Conservation (phyloP, 1,140 invertebrate species). For the Lordiphosa mommai region DNA sequence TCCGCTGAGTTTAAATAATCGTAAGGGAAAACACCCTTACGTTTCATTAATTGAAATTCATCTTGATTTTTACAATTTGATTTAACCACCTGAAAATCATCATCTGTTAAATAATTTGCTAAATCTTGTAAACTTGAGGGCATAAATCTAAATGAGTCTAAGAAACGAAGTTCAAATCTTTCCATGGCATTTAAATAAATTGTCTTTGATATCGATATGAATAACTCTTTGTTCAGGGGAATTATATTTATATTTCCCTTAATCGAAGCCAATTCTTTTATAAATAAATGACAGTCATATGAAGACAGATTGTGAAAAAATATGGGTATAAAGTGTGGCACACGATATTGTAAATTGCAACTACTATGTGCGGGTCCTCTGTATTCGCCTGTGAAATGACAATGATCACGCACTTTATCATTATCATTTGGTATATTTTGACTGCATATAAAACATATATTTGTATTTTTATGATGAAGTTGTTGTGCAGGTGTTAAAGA, state of each 20-base stretch:
- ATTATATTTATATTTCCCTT: no score
- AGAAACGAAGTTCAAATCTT: conserved; percentile 49
- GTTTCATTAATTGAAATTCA: conserved; percentile 50
- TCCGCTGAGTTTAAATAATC: conserved; percentile 57
- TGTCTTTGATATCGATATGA: conserved; percentile 42
- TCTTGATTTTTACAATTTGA: conserved; percentile 39
- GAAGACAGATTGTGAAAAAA: conserved; percentile 73
- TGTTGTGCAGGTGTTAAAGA: no score
- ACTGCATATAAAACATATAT: no score
- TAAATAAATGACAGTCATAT: no score
- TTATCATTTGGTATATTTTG: conserved; percentile 41
- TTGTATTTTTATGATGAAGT: no score
- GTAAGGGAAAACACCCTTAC: conserved; percentile 72
- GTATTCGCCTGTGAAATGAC: conserved; percentile 12
- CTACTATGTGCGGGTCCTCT: conserved; percentile 38
- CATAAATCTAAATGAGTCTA: conserved; percentile 69
- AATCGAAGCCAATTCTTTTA: no score
- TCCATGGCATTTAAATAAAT: conserved; percentile 7
- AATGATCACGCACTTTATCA: conserved; percentile 17
- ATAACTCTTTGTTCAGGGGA: no score
- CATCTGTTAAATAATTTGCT: conserved; percentile 46
- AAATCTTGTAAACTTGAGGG: no score
- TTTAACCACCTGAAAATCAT: conserved; percentile 53
- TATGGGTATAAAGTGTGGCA: conserved; percentile 55
- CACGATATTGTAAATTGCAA: no score